phyloP scores from a whole-genome alignment of 2,113 vertebrate species.

The Daboia siamensis region DNA sequence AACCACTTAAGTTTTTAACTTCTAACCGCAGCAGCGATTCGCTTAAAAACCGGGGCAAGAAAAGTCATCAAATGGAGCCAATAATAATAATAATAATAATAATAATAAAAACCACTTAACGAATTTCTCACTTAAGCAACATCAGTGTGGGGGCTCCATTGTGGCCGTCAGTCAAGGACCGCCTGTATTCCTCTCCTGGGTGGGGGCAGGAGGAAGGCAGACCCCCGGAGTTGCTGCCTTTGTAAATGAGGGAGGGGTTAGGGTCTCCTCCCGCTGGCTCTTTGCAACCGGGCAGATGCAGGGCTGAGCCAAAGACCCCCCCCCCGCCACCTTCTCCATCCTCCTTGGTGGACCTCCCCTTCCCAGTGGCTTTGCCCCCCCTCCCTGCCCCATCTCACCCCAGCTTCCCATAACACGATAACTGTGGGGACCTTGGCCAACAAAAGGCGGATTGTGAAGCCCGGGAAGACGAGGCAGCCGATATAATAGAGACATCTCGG shows the following conservation, averaged over 20 bases:
- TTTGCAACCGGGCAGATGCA: neutral
- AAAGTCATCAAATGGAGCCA: too few relatives aligned
- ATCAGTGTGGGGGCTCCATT: too few relatives aligned
- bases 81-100: too few relatives aligned
- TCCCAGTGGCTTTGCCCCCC: neutral
- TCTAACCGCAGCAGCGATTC: too few relatives aligned
- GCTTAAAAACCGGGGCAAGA: too few relatives aligned
- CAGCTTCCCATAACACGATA: slow-evolving; percentile 7
- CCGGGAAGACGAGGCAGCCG: neutral
- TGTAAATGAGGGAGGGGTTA: too few relatives aligned
- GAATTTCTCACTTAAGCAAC: too few relatives aligned
- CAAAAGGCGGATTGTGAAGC: slow-evolving; percentile 20
- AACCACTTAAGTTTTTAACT: too few relatives aligned
- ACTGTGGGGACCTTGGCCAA: neutral
- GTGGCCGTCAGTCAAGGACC: too few relatives aligned
- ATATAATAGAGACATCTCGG: slow-evolving; percentile 20
- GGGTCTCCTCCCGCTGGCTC: neutral
- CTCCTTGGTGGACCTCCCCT: slow-evolving; percentile 1
- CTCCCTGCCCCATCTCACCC: neutral
- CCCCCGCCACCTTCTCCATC: neutral
- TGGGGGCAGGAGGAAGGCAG: neutral
- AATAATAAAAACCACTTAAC: too few relatives aligned
- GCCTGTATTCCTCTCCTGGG: too few relatives aligned
- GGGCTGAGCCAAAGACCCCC: neutral
- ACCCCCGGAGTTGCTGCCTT: neutral